Conservation (phyloP, 2,888 invertebrate species). For the Dryomyza anilis region DNA sequence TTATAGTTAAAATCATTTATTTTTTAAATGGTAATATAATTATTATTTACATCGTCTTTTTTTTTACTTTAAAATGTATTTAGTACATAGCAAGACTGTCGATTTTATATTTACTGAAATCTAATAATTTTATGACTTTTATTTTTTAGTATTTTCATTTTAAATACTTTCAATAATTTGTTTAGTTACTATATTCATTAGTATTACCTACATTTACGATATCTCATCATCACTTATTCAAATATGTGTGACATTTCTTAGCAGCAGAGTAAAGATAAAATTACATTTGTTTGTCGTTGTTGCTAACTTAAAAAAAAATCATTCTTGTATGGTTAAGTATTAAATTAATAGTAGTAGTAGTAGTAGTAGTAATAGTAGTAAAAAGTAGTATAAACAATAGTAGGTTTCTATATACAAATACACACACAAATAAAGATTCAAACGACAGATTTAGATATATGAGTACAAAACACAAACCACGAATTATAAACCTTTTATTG, state of each 20-base stretch:
- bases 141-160: too few relatives aligned
- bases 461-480: constrained; percentile 4
- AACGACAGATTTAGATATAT: constrained; percentile 3
- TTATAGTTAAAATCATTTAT: too few relatives aligned
- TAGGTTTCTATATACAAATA: not conserved
- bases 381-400: not conserved
- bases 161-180: too few relatives aligned
- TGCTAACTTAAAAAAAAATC: not conserved
- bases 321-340: too few relatives aligned
- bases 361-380: not conserved
- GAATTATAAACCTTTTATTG: too few relatives aligned
- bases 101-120: too few relatives aligned
- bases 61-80: too few relatives aligned
- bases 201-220: not conserved
- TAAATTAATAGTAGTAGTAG: not conserved
- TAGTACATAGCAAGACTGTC: too few relatives aligned
- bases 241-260: not conserved
- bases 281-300: too few relatives aligned
- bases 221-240: not conserved
- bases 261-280: not conserved
- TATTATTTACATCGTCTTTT: too few relatives aligned
- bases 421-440: constrained; percentile 11
- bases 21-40: too few relatives aligned
- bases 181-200: not conserved
- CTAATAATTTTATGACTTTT: too few relatives aligned